Conservation (phyloP, 2,888 invertebrate species). For the Drosophila lutescens region DNA sequence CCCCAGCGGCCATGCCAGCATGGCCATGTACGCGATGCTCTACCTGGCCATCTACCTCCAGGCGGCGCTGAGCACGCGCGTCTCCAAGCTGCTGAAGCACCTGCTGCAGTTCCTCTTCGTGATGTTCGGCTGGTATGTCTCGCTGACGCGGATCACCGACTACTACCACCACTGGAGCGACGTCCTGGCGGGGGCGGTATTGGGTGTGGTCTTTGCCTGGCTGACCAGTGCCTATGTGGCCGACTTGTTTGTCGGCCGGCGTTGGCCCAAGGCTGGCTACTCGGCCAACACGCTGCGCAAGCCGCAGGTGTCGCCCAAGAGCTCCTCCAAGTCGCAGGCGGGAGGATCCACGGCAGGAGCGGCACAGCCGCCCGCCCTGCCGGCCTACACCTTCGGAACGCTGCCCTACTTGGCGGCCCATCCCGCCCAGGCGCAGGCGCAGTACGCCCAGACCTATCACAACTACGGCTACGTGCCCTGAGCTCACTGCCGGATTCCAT, state of each 20-base stretch:
- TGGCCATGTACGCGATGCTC: conserved; percentile 93
- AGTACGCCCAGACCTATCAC: conserved; percentile 80
- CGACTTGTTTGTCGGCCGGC: conserved; percentile 69
- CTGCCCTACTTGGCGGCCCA: conserved; percentile 76
- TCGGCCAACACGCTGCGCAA: conserved; percentile 58
- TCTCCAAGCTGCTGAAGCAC: conserved; percentile 92
- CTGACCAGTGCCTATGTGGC: conserved; percentile 70
- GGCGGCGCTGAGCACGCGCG: conserved; percentile 91
- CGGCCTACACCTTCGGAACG: conserved; percentile 80
- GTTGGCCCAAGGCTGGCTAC: conserved; percentile 57
- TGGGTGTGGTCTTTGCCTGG: conserved; percentile 73
- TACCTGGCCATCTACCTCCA: conserved; percentile 96
- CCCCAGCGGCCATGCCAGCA: conserved; percentile 95
- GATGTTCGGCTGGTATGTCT: conserved; percentile 80
- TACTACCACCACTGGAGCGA: conserved; percentile 82
- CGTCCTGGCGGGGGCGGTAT: conserved; percentile 70
- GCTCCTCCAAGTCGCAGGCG: conserved; percentile 59
- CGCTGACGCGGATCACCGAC: conserved; percentile 76
- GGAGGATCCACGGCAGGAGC: conserved; percentile 36
- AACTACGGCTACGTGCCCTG: conserved; percentile 82
- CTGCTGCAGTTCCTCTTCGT: conserved; percentile 87
- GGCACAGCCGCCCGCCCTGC: conserved; percentile 65
- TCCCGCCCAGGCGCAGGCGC: conserved; percentile 72
- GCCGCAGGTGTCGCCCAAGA: conserved; percentile 63
- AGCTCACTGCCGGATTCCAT: conserved; percentile 22